Evolutionary conservation across 2,797 vertebrate genomes (phyloP).

Genomic region (Muscicapa comitata): DNA sequence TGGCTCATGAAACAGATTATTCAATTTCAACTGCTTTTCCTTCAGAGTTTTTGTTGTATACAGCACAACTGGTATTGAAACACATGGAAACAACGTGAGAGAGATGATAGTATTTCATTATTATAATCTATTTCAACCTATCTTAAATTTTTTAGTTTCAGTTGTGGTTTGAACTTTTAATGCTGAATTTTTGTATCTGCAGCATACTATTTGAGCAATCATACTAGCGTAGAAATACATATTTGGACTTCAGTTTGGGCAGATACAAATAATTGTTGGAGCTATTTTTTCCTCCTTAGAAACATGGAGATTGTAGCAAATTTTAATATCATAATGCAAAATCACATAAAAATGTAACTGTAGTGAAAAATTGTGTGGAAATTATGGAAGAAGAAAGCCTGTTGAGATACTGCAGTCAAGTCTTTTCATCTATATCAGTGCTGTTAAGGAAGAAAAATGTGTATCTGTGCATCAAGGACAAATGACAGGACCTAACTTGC

Average conservation of each 20-base stretch:
- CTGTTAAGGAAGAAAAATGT: background rate
- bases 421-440: background rate
- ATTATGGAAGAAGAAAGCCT: background rate
- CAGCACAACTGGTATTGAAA: background rate
- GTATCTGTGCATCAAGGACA: accelerated
- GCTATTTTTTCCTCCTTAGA: background rate
- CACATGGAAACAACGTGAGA: accelerated
- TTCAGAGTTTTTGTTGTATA: background rate
- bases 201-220: background rate
- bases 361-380: background rate
- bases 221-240: background rate
- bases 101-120: background rate
- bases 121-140: background rate
- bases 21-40: background rate
- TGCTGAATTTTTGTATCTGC: background rate
- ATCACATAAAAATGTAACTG: background rate
- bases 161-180: background rate
- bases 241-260: background rate
- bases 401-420: background rate
- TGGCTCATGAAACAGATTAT: background rate
- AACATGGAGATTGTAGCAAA: background rate
- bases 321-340: background rate
- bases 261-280: background rate
- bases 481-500: background rate
- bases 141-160: background rate